These are phyloP conservation scores for Melieria picta DNA, from an alignment of 2,888 invertebrate species.

Conservation along the genomic window DNA sequence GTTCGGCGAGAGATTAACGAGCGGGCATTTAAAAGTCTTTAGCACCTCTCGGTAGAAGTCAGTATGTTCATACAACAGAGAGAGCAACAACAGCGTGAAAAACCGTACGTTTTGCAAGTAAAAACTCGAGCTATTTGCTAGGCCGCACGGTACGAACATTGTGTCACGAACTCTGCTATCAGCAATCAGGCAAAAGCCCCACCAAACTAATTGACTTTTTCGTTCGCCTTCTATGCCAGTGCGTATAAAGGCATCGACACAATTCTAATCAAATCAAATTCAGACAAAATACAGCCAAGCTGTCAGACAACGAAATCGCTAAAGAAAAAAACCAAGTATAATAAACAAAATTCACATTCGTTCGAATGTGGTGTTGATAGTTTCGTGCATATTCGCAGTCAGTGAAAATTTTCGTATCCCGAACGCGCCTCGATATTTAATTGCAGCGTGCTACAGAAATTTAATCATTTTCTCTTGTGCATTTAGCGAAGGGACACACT, in stretches of 20 bases:
- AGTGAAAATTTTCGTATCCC: not conserved
- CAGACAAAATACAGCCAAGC: slow-evolving; percentile 13
- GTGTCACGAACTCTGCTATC: slow-evolving; percentile 41
- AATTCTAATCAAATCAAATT: slow-evolving; percentile 25
- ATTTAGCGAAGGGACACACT: slow-evolving; percentile 50
- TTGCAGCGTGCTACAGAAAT: slow-evolving; percentile 47
- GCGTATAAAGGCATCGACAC: slow-evolving; percentile 82
- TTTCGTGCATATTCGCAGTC: slow-evolving; percentile 7
- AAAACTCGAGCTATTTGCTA: slow-evolving; percentile 21
- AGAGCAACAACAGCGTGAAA: slow-evolving; percentile 32
- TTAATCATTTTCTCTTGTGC: slow-evolving; percentile 60
- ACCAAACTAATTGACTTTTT: slow-evolving; percentile 30
- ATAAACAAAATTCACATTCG: slow-evolving; percentile 7
- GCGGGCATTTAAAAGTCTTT: slow-evolving; percentile 58
- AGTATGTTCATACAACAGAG: slow-evolving; percentile 55
- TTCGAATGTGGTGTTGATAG: not conserved
- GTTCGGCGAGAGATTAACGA: slow-evolving; percentile 32
- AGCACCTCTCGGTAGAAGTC: slow-evolving; percentile 48
- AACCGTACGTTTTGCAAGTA: slow-evolving; percentile 42
- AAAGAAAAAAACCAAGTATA: slow-evolving; percentile 18
- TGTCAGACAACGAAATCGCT: not conserved
- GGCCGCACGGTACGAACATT: slow-evolving; percentile 41
- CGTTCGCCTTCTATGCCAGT: slow-evolving; percentile 88
- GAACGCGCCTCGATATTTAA: slow-evolving; percentile 47
- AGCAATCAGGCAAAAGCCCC: slow-evolving; percentile 29